phyloP scores from a whole-genome alignment of 2,888 invertebrate genomes.

The Margaritifera margaritifera region DNA sequence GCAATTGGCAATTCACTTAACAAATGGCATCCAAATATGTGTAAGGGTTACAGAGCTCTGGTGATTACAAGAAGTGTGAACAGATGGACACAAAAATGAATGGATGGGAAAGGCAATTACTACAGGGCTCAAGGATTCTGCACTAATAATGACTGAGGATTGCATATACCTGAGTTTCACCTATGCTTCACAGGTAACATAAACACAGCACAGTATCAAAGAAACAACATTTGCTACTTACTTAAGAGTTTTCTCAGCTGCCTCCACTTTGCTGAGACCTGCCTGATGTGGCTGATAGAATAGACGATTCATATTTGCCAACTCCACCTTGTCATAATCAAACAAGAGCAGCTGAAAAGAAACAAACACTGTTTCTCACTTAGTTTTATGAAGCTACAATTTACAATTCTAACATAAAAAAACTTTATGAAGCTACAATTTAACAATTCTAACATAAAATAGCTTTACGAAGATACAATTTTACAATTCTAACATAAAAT shows the following conservation, averaged over 20 bases:
- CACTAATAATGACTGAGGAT: too few relatives aligned
- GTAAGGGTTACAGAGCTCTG: too few relatives aligned
- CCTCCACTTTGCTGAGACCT: slow-evolving; percentile 88
- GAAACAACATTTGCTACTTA: slow-evolving; percentile 28
- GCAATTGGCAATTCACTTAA: too few relatives aligned
- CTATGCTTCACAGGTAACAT: neutral
- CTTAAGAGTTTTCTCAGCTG: slow-evolving; percentile 73
- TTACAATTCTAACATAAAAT: neutral
- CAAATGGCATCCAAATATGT: too few relatives aligned
- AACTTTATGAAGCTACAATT: neutral
- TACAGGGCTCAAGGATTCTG: too few relatives aligned
- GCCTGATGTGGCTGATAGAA: slow-evolving; percentile 96
- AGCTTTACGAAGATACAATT: neutral
- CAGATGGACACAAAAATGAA: too few relatives aligned
- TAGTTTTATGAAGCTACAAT: neutral
- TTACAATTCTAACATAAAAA: neutral
- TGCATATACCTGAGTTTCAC: too few relatives aligned
- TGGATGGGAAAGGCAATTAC: too few relatives aligned
- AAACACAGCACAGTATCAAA: neutral
- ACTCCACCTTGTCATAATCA: slow-evolving; percentile 98
- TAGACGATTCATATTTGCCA: slow-evolving; percentile 99
- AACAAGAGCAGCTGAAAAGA: slow-evolving; percentile 87
- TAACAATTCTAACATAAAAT: too few relatives aligned
- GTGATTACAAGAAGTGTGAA: too few relatives aligned
- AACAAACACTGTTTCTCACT: neutral